Percentiles rank a stretch among this genome's conserved stretches.
phyloP scores from a whole-genome alignment of 2,113 vertebrate species.

The Labeo catla region DNA sequence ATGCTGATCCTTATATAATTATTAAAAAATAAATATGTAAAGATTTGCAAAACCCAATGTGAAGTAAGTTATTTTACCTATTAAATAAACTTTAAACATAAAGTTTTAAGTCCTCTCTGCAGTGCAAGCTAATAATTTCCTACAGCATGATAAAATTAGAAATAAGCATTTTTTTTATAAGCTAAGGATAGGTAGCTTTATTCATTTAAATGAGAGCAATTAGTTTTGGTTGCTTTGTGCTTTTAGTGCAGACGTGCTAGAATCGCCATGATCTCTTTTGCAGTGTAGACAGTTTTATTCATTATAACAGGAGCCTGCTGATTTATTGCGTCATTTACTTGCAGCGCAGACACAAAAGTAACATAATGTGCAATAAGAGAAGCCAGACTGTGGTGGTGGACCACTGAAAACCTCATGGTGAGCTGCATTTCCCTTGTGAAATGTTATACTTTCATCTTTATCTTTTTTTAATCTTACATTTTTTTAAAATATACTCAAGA shows the following conservation, averaged over 20 bases:
- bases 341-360: neutral
- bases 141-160: neutral
- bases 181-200: neutral
- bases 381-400: neutral
- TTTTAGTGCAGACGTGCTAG: neutral
- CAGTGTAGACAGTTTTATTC: neutral
- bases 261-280: neutral
- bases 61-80: neutral
- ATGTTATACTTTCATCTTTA: no score
- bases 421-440: neutral
- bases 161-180: neutral
- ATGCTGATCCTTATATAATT: neutral
- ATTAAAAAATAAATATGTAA: neutral
- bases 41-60: neutral
- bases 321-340: slow-evolving; percentile 1
- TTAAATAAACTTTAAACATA: neutral
- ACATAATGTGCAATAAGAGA: neutral
- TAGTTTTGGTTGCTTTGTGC: neutral
- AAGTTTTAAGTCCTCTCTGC: neutral
- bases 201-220: neutral
- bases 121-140: neutral
- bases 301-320: slow-evolving; percentile 13
- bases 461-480: no score
- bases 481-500: no score
- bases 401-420: neutral